Evolutionary conservation across 2,113 vertebrate genomes (phyloP), one percentile per base, ranked within the genome.

Genomic region (Bostrychus sinensis): DNA sequence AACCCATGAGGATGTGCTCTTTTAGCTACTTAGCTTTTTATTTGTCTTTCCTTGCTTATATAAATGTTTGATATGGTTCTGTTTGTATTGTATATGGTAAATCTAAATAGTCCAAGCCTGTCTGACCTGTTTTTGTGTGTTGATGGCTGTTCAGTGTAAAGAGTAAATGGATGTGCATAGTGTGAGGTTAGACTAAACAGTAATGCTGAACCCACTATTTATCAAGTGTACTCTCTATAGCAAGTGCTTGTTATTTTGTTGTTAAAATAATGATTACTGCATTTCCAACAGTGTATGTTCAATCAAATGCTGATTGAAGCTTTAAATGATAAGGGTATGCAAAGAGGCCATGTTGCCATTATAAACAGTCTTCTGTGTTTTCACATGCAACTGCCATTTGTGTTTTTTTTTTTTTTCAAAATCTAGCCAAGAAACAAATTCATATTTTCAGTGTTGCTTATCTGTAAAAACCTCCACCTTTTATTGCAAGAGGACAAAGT

Each of bases 321-420:
- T 39, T 61, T 4, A 19, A 38, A 22, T 37, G 61, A 58, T 70
- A 25, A 56, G 37, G 74, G 63, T 7, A 0, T 59, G n/a, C 26
- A 34, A 20, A 62, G 37, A 64, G 9, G 23, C 10, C 16, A 14
- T 85, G 75, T 85, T 84, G 48, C 16, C 36, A 77, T 57, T 62
- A 48, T 64, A 83, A 87, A 86, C 80, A 85, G 13, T 6, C 23
- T 54, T 54, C 22, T 66, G 34, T 64, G 23, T 17, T 10, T 25
- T 58, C 42, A 8, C 22, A 57, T 56, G 34, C 36, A 32, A 42
- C 69, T 60, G n/a, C 25, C 13, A 30, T 28, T 57, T 60, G 19
- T 2, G n/a, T 38, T 62, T 39, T 56, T 48, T 70, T 70, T 63
- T 66, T 25, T 25, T 17, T n/a, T 42, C n/a, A n/a, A n/a, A n/a